Percentiles rank a stretch among this genome's conserved stretches.
Evolutionary conservation across 2,113 vertebrate genomes (phyloP).

Genomic region (Pachyramphus minor): DNA sequence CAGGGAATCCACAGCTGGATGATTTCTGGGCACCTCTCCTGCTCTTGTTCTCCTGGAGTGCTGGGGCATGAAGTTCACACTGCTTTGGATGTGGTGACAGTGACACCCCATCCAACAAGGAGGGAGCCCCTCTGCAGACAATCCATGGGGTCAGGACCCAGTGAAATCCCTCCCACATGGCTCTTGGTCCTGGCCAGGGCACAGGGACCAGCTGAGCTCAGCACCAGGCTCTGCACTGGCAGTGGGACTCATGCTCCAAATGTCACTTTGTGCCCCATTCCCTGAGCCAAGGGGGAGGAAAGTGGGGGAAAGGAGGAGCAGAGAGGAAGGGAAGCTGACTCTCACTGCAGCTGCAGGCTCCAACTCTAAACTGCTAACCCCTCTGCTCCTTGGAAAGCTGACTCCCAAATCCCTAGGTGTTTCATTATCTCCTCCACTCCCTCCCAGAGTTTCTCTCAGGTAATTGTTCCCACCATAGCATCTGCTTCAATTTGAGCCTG

Average conservation of each 20-base stretch:
- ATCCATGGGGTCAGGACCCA: background rate
- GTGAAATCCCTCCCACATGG: background rate
- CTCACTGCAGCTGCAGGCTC: constrained; percentile 35
- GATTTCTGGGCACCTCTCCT: background rate
- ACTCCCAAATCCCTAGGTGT: constrained; percentile 61
- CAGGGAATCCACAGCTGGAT: background rate
- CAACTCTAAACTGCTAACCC: constrained; percentile 39
- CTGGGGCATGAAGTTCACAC: background rate
- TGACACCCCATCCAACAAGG: background rate
- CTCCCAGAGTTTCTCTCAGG: constrained; percentile 54
- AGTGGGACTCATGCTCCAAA: background rate
- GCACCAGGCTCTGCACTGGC: background rate
- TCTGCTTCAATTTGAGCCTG: constrained; percentile 46
- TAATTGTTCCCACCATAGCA: constrained; percentile 67
- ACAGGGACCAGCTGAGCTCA: background rate
- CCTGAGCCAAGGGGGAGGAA: background rate
- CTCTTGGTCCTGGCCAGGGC: background rate
- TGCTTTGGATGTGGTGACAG: background rate
- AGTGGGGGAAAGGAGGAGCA: background rate
- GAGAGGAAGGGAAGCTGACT: constrained; percentile 4
- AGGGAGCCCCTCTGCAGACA: background rate
- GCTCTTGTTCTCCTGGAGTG: background rate
- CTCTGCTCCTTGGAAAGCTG: constrained; percentile 42
- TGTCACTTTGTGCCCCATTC: background rate
- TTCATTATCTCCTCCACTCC: constrained; percentile 62